Conservation (phyloP, 2,888 invertebrate genomes). For the Apodemia zela region DNA sequence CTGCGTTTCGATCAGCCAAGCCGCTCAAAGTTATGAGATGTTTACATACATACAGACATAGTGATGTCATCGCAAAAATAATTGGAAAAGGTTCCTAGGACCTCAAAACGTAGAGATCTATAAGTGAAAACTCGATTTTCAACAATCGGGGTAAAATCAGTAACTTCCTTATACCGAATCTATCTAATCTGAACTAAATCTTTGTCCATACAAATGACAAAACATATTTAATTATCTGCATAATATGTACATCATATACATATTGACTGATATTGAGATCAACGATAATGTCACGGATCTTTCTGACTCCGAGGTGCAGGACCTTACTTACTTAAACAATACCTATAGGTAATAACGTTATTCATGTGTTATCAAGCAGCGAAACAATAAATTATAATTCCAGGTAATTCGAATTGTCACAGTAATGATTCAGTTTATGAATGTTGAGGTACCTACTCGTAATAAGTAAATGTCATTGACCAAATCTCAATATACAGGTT, state of each 20-base stretch:
- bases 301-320: conserved; percentile 3
- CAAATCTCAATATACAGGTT: neutral
- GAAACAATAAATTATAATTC: conserved; percentile 11
- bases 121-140: no score
- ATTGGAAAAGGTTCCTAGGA: no score
- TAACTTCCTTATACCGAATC: no score
- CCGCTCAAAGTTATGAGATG: no score
- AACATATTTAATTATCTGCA: neutral
- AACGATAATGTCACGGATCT: neutral
- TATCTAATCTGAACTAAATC: neutral
- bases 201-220: neutral
- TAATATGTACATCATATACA: neutral
- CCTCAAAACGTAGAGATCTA: no score
- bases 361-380: conserved; percentile 3
- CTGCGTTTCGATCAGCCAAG: no score
- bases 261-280: neutral
- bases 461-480: neutral
- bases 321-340: neutral
- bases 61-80: no score
- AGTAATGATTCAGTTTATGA: conserved; percentile 4
- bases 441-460: neutral
- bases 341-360: neutral
- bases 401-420: conserved; percentile 1
- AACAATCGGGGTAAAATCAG: no score
- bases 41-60: no score